Evolutionary conservation across 1,140 invertebrate genomes (phyloP).

Genomic region (Lordiphosa stackelbergi): DNA sequence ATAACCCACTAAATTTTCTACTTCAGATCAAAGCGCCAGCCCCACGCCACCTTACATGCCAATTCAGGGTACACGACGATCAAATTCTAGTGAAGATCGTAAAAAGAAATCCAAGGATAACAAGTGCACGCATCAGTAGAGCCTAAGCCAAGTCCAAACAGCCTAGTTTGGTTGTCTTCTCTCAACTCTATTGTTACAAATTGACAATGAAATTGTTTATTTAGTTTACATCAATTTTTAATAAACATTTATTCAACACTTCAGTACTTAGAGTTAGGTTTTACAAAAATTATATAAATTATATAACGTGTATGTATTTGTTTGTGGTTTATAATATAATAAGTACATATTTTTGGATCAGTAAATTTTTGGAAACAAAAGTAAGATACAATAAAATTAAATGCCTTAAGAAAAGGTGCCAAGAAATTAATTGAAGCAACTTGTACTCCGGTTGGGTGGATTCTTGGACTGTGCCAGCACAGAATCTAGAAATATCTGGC

Average conservation of each 20-base stretch:
- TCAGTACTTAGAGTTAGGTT: slow-evolving; percentile 32
- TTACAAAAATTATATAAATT: slow-evolving; percentile 13
- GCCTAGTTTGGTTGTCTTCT: too few species aligned
- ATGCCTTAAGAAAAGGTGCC: too few species aligned
- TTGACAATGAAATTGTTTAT: slow-evolving; percentile 67
- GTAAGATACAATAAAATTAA: too few species aligned
- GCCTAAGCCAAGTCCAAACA: slow-evolving; percentile 6
- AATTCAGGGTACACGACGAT: slow-evolving; percentile 85
- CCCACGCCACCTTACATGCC: slow-evolving; percentile 86
- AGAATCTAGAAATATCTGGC: too few species aligned
- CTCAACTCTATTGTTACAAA: slow-evolving; percentile 4
- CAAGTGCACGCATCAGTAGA: slow-evolving; percentile 77
- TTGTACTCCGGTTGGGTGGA: too few species aligned
- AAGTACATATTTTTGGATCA: slow-evolving; percentile 6
- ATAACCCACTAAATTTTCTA: slow-evolving; percentile 9
- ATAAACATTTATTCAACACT: slow-evolving; percentile 20
- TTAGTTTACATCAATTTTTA: slow-evolving; percentile 13
- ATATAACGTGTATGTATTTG: slow-evolving; percentile 3
- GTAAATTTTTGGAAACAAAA: neutral
- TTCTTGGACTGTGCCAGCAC: too few species aligned
- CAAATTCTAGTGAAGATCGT: slow-evolving; percentile 78
- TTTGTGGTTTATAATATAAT: slow-evolving; percentile 1
- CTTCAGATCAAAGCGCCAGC: slow-evolving; percentile 78
- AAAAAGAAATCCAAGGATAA: slow-evolving; percentile 79
- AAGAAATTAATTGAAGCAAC: too few species aligned